Conservation (phyloP, 1,140 invertebrate species). For the Protaetia brevitarsis region DNA sequence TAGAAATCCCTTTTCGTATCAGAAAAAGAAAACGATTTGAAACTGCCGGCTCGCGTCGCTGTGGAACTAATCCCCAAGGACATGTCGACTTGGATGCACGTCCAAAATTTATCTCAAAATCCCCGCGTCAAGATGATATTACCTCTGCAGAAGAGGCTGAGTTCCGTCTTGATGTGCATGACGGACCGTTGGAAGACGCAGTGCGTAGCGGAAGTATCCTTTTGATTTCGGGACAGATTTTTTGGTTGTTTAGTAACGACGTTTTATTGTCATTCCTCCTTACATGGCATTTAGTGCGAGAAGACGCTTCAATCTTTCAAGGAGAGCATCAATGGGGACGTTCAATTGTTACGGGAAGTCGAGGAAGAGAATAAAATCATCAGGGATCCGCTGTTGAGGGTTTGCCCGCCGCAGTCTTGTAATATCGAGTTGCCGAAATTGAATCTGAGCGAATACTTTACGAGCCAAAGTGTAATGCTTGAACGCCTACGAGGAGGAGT, state of each 20-base stretch:
- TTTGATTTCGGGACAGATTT: too few species aligned
- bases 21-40: conserved; percentile 75
- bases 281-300: conserved; percentile 37
- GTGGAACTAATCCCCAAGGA: conserved; percentile 75
- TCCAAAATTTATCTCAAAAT: conserved; percentile 86
- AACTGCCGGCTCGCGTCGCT: conserved; percentile 75
- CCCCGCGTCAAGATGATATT: conserved; percentile 75
- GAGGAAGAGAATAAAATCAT: conserved; percentile 31
- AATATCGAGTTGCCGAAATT: conserved; percentile 67
- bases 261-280: too few species aligned
- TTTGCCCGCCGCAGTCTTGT: conserved; percentile 54
- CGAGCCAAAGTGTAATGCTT: conserved; percentile 71
- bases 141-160: conserved; percentile 71
- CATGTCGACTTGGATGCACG: conserved; percentile 75
- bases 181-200: conserved; percentile 68
- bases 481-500: conserved; percentile 66
- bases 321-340: conserved; percentile 29
- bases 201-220: neutral
- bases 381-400: conserved; percentile 43
- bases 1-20: conserved; percentile 38
- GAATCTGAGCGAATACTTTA: conserved; percentile 69
- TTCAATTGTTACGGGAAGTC: conserved; percentile 34
- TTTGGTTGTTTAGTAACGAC: too few species aligned
- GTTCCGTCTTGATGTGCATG: conserved; percentile 71
- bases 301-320: conserved; percentile 35